Percentiles rank a stretch among this genome's conserved stretches.
These are phyloP conservation scores for Agrotis exclamationis DNA, from an alignment of 2,888 invertebrate genomes.

Conservation along the genomic window DNA sequence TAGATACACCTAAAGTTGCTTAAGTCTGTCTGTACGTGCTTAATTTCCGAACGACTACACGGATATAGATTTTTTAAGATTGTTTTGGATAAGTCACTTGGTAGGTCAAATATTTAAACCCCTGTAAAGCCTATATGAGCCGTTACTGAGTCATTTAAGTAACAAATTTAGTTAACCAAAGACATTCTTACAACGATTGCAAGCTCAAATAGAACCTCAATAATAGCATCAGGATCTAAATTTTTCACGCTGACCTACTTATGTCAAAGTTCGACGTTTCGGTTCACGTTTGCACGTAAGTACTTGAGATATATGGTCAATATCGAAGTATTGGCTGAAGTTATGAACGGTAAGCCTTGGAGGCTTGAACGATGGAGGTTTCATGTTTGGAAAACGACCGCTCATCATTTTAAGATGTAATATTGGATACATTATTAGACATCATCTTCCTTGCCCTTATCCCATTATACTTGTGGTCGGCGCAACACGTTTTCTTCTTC, in stretches of 20 bases:
- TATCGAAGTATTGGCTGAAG: slow-evolving; percentile 39
- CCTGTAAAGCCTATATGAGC: too few relatives aligned
- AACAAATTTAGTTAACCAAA: not conserved
- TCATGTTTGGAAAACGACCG: not conserved
- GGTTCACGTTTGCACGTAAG: slow-evolving; percentile 14
- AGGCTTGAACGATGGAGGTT: not conserved
- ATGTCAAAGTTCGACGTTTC: slow-evolving; percentile 9
- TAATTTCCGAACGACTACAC: too few relatives aligned
- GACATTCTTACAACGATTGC: not conserved
- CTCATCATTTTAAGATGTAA: not conserved
- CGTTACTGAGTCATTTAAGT: not conserved
- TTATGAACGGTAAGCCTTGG: slow-evolving; percentile 17
- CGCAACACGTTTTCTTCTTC: too few relatives aligned
- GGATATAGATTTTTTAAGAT: too few relatives aligned
- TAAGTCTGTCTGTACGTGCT: too few relatives aligned
- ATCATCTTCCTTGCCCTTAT: too few relatives aligned
- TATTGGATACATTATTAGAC: not conserved
- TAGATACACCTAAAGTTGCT: too few relatives aligned
- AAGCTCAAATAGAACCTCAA: slow-evolving; percentile 9
- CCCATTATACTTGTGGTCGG: too few relatives aligned
- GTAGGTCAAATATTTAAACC: too few relatives aligned
- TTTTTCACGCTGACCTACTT: slow-evolving; percentile 40
- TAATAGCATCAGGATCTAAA: slow-evolving; percentile 21
- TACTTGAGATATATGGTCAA: slow-evolving; percentile 32
- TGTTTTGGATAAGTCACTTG: too few relatives aligned